Conservation (phyloP, 2,888 invertebrate species). For the Ochlodes sylvanus region DNA sequence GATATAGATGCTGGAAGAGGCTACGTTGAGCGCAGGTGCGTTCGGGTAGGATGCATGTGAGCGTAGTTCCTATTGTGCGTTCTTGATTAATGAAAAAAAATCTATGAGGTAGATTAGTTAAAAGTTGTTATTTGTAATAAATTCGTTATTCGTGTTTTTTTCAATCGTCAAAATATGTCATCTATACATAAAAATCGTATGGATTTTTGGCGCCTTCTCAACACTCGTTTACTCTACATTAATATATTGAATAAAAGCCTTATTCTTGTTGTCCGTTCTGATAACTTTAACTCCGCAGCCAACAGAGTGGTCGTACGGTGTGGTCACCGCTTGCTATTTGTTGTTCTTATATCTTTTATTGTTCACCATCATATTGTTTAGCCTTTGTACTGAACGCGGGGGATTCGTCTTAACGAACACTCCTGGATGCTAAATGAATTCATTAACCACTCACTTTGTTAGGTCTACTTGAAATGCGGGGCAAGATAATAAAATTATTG, state of each 20-base stretch:
- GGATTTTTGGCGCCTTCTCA: no score
- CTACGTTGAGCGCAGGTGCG: neutral
- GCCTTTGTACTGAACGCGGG: slow-evolving; percentile 36
- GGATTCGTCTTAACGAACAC: slow-evolving; percentile 38
- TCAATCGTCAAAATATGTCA: no score
- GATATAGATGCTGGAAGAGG: slow-evolving; percentile 42
- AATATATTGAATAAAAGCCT: no score
- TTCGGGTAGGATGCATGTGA: neutral
- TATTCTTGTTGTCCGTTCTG: slow-evolving; percentile 36
- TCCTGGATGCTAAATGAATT: slow-evolving; percentile 28
- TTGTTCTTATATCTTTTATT: slow-evolving; percentile 43
- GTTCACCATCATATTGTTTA: slow-evolving; percentile 41
- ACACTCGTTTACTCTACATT: no score
- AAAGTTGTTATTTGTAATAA: no score
- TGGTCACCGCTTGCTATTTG: slow-evolving; percentile 42
- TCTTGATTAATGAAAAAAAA: no score
- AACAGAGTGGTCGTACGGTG: slow-evolving; percentile 39
- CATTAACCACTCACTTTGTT: slow-evolving; percentile 19
- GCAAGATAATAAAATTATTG: no score
- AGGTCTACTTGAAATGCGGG: neutral
- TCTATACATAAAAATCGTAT: no score
- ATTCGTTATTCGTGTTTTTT: no score
- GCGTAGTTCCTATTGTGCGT: neutral
- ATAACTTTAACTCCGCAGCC: slow-evolving; percentile 35
- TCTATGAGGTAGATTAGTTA: no score